Conservation (phyloP, 2,113 vertebrate species). For the Anoura caudifer region DNA sequence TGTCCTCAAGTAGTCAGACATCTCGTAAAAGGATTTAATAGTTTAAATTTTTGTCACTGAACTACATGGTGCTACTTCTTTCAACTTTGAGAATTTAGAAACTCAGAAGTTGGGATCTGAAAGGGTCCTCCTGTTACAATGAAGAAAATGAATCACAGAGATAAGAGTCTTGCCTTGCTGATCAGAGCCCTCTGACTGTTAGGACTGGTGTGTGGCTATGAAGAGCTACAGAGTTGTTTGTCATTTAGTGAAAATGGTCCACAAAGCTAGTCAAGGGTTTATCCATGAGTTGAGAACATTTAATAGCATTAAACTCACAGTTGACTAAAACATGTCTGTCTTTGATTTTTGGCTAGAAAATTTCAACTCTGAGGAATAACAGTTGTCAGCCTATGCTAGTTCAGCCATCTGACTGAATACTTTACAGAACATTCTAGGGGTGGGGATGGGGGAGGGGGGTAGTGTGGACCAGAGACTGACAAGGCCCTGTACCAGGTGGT, state of each 20-base stretch:
- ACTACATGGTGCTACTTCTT: conserved; percentile 13
- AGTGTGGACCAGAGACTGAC: background rate
- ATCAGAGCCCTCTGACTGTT: background rate
- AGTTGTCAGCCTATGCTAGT: background rate
- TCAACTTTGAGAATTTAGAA: conserved; percentile 34
- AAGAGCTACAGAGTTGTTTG: background rate
- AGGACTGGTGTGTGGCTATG: background rate
- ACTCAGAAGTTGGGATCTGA: background rate
- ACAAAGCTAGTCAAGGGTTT: background rate
- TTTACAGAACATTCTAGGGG: background rate
- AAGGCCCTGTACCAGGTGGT: background rate
- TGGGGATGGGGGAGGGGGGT: background rate
- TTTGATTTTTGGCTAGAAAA: background rate
- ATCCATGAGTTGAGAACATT: background rate
- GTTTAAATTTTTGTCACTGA: conserved; percentile 48
- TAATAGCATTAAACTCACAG: background rate
- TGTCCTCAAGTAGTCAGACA: conserved; percentile 7
- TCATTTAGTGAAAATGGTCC: background rate
- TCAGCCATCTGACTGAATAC: background rate
- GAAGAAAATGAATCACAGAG: background rate
- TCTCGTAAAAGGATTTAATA: conserved; percentile 34
- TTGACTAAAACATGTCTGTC: background rate
- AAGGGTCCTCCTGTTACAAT: background rate
- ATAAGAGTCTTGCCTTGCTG: background rate
- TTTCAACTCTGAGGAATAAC: background rate